Conservation (phyloP, 2,113 vertebrate species). For the Edolisoma coerulescens region DNA sequence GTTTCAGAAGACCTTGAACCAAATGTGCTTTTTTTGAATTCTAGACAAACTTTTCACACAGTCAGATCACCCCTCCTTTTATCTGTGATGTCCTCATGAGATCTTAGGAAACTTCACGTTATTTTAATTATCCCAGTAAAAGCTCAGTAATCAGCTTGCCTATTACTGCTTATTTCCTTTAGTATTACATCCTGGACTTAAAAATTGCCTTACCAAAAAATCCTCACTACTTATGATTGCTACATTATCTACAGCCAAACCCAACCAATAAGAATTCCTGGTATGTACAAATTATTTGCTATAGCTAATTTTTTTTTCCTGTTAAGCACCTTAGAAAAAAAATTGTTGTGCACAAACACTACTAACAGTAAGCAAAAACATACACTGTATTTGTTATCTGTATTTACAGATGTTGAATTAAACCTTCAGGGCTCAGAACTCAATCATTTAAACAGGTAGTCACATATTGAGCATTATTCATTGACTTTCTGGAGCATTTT, state of each 20-base stretch:
- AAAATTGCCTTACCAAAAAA: neutral
- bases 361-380: neutral
- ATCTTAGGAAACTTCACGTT: neutral
- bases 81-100: neutral
- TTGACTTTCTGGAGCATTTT: neutral
- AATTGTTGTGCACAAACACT: neutral
- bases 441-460: neutral
- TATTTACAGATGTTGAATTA: neutral
- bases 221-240: neutral
- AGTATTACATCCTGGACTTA: neutral
- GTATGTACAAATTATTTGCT: neutral
- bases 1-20: conserved; percentile 4
- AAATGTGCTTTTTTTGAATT: neutral
- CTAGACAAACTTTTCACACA: neutral
- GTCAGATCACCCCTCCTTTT: neutral
- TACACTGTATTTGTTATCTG: neutral
- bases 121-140: conserved; percentile 13
- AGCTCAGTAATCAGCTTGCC: neutral
- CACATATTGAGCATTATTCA: neutral
- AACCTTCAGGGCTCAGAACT: neutral
- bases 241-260: neutral
- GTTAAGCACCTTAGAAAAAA: neutral
- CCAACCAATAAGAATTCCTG: neutral
- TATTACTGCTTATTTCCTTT: neutral
- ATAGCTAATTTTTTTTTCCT: neutral